Conservation (phyloP, 2,113 vertebrate species). For the Oncorhynchus clarkii region DNA sequence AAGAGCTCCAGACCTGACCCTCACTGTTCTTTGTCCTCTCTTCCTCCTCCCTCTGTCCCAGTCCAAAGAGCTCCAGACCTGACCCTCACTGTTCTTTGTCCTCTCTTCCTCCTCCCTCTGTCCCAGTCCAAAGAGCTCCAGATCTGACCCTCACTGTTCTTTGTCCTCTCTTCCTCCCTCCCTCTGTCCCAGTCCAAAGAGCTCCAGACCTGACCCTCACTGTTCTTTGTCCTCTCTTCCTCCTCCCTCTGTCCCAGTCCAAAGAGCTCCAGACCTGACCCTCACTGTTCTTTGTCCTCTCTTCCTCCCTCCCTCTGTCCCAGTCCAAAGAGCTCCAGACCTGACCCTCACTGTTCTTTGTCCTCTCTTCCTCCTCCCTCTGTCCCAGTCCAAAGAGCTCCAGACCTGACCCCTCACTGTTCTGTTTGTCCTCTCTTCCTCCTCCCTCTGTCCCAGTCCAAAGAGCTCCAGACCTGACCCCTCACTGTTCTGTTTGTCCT, state of each 20-base stretch:
- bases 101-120: neutral
- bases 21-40: too few species aligned
- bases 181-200: too few species aligned
- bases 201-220: neutral
- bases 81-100: too few species aligned
- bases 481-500: too few species aligned
- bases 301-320: conserved; percentile 9
- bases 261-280: too few species aligned
- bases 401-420: conserved; percentile 69
- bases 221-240: neutral
- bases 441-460: conserved; percentile 77
- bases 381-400: conserved; percentile 92
- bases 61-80: conserved; percentile 96
- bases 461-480: conserved; percentile 87
- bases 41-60: conserved; percentile 48
- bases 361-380: too few species aligned
- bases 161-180: too few species aligned
- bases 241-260: too few species aligned
- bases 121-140: conserved; percentile 84
- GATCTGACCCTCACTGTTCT: too few species aligned
- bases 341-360: too few species aligned
- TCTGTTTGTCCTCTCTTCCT: too few species aligned
- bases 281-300: too few species aligned
- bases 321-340: conserved; percentile 98
- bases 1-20: conserved; percentile 96